Base-by-base conservation (phyloP, 2,888 invertebrate genomes). In the Agonopterix subpropinquella region DNA sequence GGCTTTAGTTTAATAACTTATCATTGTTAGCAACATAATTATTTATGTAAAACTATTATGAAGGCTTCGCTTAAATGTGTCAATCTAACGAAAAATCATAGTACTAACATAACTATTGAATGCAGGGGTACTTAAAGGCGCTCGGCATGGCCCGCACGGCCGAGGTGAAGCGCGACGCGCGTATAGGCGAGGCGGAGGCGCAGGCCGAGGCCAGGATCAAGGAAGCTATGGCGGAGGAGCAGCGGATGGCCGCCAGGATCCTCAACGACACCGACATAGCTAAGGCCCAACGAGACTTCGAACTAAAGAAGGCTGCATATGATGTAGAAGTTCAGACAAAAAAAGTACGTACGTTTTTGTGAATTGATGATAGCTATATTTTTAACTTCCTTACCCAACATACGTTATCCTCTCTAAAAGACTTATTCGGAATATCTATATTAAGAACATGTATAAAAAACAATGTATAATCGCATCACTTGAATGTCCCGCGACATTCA, bases 181-280 rank as follows among this genome's bases (percentile, higher is more conserved):
- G 98, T 50, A 98, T 98, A 61, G 98, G 98, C 9, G 98, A 99
- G 76, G 98, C 98, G 0, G 98, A 98, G 75, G 98, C 98, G 0
- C 92, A 95, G 48, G 92, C 95, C 48, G 98, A 98, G 72, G 96
- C 98, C 0, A 93, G 92, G 67, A 97, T 97, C 64, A 96, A 96
- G 71, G 98, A 98, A 82, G 98, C 98, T 0, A 94, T 97, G 71
- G 98, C 98, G 0, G 98, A 98, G 76, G 98, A 98, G 78, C 96
- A 98, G 76, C 91, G 98, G 45, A 97, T 98, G 97, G 97, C 98
- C 0, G 91, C 98, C 0, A 92, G 96, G 54, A 97, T 97, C 77
- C 86, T 96, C 11, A 99, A 99, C 84, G 98, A 99, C 74, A 97
- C 98, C 0, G 98, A 98, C 80, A 98, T 99, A 52, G 98, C 98